phyloP scores from a whole-genome alignment of 2,888 invertebrate species.

The Penaeus monodon region DNA sequence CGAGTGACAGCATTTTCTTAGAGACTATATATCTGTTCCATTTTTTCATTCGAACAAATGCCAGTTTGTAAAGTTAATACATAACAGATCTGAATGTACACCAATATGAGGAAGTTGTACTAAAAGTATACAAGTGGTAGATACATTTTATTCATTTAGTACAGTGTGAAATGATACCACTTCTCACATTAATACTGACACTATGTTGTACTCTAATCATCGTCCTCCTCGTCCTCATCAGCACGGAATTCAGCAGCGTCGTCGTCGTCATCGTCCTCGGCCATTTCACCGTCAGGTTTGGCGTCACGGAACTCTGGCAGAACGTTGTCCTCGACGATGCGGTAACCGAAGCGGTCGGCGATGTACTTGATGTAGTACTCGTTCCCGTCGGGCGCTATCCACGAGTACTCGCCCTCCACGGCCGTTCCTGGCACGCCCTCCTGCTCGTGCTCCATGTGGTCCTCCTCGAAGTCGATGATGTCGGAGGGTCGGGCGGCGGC shows the following conservation, averaged over 20 bases:
- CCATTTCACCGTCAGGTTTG: constrained; percentile 1
- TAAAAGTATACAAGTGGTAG: too few species aligned
- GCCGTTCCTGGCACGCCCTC: constrained; percentile 40
- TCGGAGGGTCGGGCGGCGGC: constrained; percentile 38
- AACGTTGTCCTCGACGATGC: constrained; percentile 25
- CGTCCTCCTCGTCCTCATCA: constrained; percentile 15
- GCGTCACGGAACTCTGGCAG: constrained; percentile 8
- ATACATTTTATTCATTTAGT: background rate
- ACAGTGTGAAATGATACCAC: too few species aligned
- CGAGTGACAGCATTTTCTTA: too few species aligned
- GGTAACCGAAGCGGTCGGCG: constrained; percentile 33
- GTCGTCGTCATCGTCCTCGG: background rate
- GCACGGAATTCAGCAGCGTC: constrained; percentile 12
- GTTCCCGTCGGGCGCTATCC: constrained; percentile 43
- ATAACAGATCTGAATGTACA: too few species aligned
- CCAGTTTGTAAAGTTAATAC: too few species aligned
- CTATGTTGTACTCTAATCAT: background rate
- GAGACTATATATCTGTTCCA: too few species aligned
- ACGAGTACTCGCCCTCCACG: constrained; percentile 54
- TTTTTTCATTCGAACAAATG: background rate
- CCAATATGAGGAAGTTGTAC: too few species aligned
- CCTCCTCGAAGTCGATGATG: constrained; percentile 52
- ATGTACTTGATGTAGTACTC: constrained; percentile 43
- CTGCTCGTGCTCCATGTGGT: constrained; percentile 47
- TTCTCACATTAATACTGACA: too few species aligned